phyloP scores from a whole-genome alignment of 2,888 invertebrate genomes.

The Hipparchia semele region DNA sequence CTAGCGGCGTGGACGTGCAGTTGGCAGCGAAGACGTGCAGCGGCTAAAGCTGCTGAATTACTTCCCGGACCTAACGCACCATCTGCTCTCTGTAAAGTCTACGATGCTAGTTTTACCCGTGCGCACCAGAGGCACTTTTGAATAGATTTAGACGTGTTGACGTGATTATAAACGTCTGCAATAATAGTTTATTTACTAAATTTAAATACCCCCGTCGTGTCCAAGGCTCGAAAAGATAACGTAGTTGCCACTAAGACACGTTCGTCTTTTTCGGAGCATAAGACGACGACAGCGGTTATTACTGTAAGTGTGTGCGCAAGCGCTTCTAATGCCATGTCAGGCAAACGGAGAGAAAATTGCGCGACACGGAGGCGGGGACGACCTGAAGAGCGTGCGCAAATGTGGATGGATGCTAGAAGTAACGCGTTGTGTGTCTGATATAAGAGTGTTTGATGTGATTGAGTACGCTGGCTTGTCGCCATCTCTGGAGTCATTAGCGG shows the following conservation, averaged over 20 bases:
- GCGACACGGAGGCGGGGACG: constrained; percentile 78
- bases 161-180: constrained; percentile 73
- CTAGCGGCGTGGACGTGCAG: constrained; percentile 95
- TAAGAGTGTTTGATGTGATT: constrained; percentile 55
- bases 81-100: constrained; percentile 90
- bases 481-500: constrained; percentile 71
- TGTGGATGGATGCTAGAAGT: constrained; percentile 71
- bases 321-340: constrained; percentile 61
- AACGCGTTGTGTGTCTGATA: constrained; percentile 46
- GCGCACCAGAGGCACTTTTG: constrained; percentile 84
- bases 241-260: constrained; percentile 52
- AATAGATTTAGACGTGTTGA: constrained; percentile 64
- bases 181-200: constrained; percentile 79
- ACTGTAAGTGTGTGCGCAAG: constrained; percentile 70
- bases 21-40: constrained; percentile 90
- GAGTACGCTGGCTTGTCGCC: constrained; percentile 81
- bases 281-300: constrained; percentile 75
- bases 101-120: constrained; percentile 93
- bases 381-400: constrained; percentile 71
- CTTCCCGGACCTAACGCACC: constrained; percentile 84
- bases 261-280: constrained; percentile 59
- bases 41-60: constrained; percentile 85
- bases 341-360: constrained; percentile 56
- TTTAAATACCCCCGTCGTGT: constrained; percentile 76
- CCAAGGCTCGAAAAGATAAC: constrained; percentile 59